Conservation (phyloP, 2,888 invertebrate genomes). For the Drosophila nigricruria region DNA sequence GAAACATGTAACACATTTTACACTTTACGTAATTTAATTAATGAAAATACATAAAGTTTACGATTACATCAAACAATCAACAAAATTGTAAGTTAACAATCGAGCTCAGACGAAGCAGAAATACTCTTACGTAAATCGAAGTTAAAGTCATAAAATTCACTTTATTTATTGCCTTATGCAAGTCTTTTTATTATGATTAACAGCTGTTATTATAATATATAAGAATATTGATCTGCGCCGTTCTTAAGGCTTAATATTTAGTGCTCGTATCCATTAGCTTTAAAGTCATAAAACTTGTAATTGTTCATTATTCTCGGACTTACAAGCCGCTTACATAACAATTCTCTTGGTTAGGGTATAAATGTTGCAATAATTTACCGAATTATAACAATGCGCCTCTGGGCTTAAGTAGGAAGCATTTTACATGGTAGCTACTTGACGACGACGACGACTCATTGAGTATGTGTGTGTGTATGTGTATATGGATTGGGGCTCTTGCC, state of each 20-base stretch:
- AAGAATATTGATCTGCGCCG: background rate
- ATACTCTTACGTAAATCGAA: constrained; percentile 32
- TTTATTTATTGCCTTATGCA: background rate
- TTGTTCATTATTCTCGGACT: constrained; percentile 5
- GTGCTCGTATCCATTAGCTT: no score
- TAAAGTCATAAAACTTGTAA: background rate
- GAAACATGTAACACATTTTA: constrained; percentile 56
- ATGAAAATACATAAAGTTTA: constrained; percentile 61
- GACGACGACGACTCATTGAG: constrained; percentile 56
- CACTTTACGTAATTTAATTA: constrained; percentile 76
- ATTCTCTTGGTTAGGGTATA: constrained; percentile 44
- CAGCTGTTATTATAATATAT: background rate
- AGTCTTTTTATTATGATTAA: background rate
- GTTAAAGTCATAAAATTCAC: background rate
- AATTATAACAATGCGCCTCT: constrained; percentile 66
- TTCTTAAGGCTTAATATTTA: background rate
- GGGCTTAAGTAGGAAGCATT: constrained; percentile 71
- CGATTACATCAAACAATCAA: constrained; percentile 59
- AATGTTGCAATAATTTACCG: constrained; percentile 58
- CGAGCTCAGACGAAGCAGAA: constrained; percentile 23
- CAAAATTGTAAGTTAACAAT: constrained; percentile 27
- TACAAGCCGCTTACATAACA: constrained; percentile 24
- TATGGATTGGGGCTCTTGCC: constrained; percentile 51
- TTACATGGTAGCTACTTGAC: constrained; percentile 72
- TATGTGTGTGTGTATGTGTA: constrained; percentile 25